Base-by-base conservation (phyloP, 2,888 invertebrate genomes). In the Ecliptopera silaceata region DNA sequence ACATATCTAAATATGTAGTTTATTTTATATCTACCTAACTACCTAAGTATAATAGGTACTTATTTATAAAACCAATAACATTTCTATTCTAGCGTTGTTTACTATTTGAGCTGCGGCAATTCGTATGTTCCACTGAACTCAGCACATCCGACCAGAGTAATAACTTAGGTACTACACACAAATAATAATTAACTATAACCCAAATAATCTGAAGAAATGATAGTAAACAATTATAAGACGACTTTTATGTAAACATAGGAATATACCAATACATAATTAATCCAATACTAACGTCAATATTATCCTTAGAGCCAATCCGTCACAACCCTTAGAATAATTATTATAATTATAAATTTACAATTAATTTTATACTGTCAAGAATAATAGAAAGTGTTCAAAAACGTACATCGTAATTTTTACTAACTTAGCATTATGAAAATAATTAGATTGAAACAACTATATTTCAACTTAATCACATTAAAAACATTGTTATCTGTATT, bases 241-340 rank as follows among this genome's bases (percentile, higher is more conserved):
- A 39, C 26, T 17, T 39, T 22, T 13, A 11, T 22, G 13, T 22
- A 13, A 46, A 46, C 26, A 26, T 6, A 26, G 26, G 6, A 26
- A 26, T 6, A 22, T 22, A 1, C 26, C 26, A 26, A 26, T 26
- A n/a, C 3, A 26, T 26, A 3, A 20, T 20, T 3, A 20, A 3
- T 20, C 20, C 2, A 3, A 20, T 2, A 20, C n/a, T n/a, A n/a
- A n/a, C n/a, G n/a, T n/a, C n/a, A 20, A 20, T 20, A 4, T 13
- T 29, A 44, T 43, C 22, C 32, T 44, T 36, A 55, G 48, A 49
- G 48, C 54, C 43, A 38, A 49, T 34, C 6, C 17, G 26, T 50
- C 56, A 45, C 48, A 50, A 49, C 45, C 49, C 49, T 26, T 45
- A 45, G 4, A 20, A 20, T 20, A 20, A 20, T n/a, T 20, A 20